These are phyloP conservation scores for Drosophila kuntzei DNA, from an alignment of 2,888 invertebrate genomes.

Conservation along the genomic window DNA sequence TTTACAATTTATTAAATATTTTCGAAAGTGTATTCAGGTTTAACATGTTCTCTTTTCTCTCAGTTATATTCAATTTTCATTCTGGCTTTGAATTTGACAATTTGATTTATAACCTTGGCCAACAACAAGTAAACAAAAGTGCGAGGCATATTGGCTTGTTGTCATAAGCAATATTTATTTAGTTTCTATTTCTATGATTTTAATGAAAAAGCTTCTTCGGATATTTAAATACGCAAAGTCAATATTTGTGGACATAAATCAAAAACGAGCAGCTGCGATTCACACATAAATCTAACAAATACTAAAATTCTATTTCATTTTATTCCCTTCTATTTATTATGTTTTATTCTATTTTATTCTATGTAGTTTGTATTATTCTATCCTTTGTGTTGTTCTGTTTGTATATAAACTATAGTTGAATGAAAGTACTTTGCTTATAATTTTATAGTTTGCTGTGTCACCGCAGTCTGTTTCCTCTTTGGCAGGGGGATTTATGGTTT, in stretches of 20 bases:
- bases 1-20: too few species aligned
- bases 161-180: slow-evolving; percentile 62
- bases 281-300: slow-evolving; percentile 39
- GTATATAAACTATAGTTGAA: too few species aligned
- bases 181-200: slow-evolving; percentile 65
- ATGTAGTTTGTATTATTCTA: slow-evolving; percentile 11
- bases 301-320: slow-evolving; percentile 25
- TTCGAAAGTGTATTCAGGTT: not conserved
- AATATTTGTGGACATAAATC: slow-evolving; percentile 63
- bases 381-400: not conserved
- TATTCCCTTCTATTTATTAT: slow-evolving; percentile 19
- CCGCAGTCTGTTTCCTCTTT: slow-evolving; percentile 7
- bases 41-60: not conserved
- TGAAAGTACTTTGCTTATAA: slow-evolving; percentile 26
- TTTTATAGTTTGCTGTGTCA: slow-evolving; percentile 21
- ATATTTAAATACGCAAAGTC: slow-evolving; percentile 56
- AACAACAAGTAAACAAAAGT: slow-evolving; percentile 59
- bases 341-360: slow-evolving; percentile 15
- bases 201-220: slow-evolving; percentile 60
- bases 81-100: slow-evolving; percentile 48
- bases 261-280: slow-evolving; percentile 54
- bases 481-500: slow-evolving; percentile 1
- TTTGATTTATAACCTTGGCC: slow-evolving; percentile 64
- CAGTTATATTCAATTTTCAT: not conserved
- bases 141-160: slow-evolving; percentile 45